Percentiles rank a stretch among this genome's conserved stretches.
These are phyloP conservation scores for Chironomus riparius DNA, from an alignment of 2,888 invertebrate species.

Conservation along the genomic window DNA sequence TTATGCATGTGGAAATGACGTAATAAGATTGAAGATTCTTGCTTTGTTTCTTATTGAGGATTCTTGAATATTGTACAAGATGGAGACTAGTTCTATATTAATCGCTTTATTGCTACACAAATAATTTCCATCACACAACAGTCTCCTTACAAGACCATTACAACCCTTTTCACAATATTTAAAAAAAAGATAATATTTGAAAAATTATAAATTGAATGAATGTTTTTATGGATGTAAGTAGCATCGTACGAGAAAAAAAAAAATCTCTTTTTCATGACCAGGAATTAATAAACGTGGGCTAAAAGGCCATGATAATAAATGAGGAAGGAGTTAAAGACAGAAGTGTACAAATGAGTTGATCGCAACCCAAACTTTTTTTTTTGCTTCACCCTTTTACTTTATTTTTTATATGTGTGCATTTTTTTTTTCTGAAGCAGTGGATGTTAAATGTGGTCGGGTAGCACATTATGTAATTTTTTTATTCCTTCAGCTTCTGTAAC, in stretches of 20 bases:
- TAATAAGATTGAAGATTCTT: too few relatives aligned
- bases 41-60: too few relatives aligned
- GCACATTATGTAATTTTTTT: slow-evolving; percentile 24
- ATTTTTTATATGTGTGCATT: neutral
- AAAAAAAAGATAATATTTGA: neutral
- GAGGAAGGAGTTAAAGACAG: neutral
- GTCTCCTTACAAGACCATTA: neutral
- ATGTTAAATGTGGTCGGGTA: neutral
- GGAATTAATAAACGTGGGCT: slow-evolving; percentile 26
- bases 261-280: slow-evolving; percentile 23
- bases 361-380: neutral
- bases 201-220: slow-evolving; percentile 11
- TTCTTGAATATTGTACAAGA: too few relatives aligned
- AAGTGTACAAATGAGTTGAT: neutral
- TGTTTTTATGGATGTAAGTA: neutral
- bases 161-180: slow-evolving; percentile 15
- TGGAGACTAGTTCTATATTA: too few relatives aligned
- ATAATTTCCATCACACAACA: neutral
- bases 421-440: neutral
- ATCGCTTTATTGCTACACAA: neutral
- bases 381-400: neutral
- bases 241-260: neutral
- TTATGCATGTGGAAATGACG: too few relatives aligned
- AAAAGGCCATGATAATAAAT: neutral
- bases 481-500: slow-evolving; percentile 12